Base-by-base conservation (phyloP, 2,113 vertebrate genomes). In the Larimichthys crocea region DNA sequence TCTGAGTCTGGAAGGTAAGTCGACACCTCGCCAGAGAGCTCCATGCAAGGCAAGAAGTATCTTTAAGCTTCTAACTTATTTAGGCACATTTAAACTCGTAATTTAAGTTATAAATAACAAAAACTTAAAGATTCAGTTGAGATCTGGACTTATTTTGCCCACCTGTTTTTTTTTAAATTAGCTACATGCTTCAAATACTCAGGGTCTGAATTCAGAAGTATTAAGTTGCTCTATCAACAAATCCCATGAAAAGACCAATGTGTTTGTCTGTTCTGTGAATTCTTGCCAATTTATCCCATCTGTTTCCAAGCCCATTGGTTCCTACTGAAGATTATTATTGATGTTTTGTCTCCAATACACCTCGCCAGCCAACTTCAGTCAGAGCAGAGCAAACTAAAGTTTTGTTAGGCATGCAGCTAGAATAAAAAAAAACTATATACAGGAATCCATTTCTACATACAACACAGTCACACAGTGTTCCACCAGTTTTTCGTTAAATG, bases 1-100 rank as follows among this genome's bases (percentile, higher is more conserved):
- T 60, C 94, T 99, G 79, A 97, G 96, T 80, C 95, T 99, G 53
- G 86, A 94, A 84, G 98, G 98, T 99, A 94, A 97, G 95, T 85
- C 11, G 4, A 19, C 64, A 35, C 17, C 1, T 7, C 14, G 0
- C 57, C 26, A 40, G 59, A 72, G 53, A 48, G 26, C 19, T 35
- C 24, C n/a, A 52, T 20, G 5, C 61, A 52, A 44, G 14, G 0
- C 16, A 31, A 16, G 22, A 46, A 29, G 35, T 35, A 24, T 10
- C 24, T 56, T 31, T 3, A 61, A 35, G 35, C 8, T 8, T 35
- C 35, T 40, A 40, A 40, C 31, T 31, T 6, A 31, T 40, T 40
- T 40, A 40, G 35, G 35, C 7, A 2, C 35, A 40, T 40, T 40
- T 40, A 40, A 53, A 53, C 7, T 3, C 24, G 8, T 40, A 11